A percentile compares a stretch with the other conserved stretches of the same genome.
Evolutionary conservation across 2,888 invertebrate species (phyloP).

Genomic region (Cheilosia scutellata): DNA sequence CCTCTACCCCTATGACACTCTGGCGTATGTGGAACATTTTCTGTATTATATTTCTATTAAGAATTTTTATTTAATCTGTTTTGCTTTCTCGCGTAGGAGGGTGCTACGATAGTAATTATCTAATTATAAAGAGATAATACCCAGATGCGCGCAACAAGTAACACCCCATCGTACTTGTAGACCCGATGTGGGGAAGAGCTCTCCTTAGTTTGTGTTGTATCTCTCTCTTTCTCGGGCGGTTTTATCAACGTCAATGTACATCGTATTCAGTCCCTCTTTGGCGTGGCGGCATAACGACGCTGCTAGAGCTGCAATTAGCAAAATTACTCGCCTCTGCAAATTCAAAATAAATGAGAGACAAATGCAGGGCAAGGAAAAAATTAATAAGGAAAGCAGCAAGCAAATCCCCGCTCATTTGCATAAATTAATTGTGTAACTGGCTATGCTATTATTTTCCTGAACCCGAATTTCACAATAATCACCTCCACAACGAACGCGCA

Average conservation of each 20-base stretch:
- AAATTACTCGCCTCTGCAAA: constrained; percentile 71
- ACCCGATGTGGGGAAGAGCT: constrained; percentile 20
- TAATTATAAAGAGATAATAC: constrained; percentile 59
- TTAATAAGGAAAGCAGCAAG: constrained; percentile 44
- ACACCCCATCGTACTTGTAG: constrained; percentile 5
- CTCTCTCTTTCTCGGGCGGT: background rate
- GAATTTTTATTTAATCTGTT: constrained; percentile 13
- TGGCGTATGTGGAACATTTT: constrained; percentile 53
- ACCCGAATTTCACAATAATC: constrained; percentile 72
- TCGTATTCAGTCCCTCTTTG: constrained; percentile 4
- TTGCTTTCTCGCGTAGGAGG: constrained; percentile 10
- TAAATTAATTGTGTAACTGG: constrained; percentile 76
- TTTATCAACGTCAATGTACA: constrained; percentile 31
- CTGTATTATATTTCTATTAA: background rate
- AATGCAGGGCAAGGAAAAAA: constrained; percentile 56
- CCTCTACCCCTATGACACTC: background rate
- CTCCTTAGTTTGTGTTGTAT: background rate
- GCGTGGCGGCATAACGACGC: background rate
- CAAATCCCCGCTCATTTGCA: constrained; percentile 70
- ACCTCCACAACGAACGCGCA: constrained; percentile 24
- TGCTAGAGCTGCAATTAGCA: constrained; percentile 59
- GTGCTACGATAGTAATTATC: constrained; percentile 43
- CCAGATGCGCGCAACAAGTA: constrained; percentile 67
- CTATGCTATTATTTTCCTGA: constrained; percentile 63
- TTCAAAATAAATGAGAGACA: constrained; percentile 71